Base-by-base conservation (phyloP, 2,797 vertebrate genomes). In the Anguilla megastoma region DNA sequence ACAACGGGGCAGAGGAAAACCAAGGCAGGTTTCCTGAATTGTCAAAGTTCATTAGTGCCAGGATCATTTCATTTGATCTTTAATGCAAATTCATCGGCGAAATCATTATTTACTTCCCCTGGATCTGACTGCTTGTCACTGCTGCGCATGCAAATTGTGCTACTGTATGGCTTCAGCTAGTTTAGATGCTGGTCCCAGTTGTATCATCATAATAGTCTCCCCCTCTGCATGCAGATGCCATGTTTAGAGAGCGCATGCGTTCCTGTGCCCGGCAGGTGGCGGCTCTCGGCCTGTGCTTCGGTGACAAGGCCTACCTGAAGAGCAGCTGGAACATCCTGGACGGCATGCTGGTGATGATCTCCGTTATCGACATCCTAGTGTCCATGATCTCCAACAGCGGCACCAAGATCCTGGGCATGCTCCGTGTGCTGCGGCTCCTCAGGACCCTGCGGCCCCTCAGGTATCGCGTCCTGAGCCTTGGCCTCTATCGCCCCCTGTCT, bases 251-350 rank as follows among this genome's bases (percentile, higher is more conserved):
- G 50, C 5, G 36, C 74, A 66, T 86, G 60, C 30, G 66, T 52
- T 24, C 41, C n/a, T 54, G 58, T 52, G 41, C 16, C 33, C 89
- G 92, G 69, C 95, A 99, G 98, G 97, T 99, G 91, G 97, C 97
- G 86, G 98, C 98, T 0, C 63, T 99, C 90, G 98, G 98, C 91
- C 97, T 97, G 94, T 99, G 97, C 91, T 98, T 99, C 8, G 98
- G 98, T 63, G 94, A 98, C 85, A 97, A 97, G 91, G 94, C 97
- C 0, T 99, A 99, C 93, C 95, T 99, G 93, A 97, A 97, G 92
- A 99, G 98, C 96, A 99, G 97, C 94, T 99, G 98, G 98, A 99
- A 99, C 6, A 87, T 99, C 87, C 96, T 99, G 89, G 98, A 99
- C 6, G 98, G 98, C 80, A 97, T 99, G 94, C 91, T 99, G 92